phyloP scores from a whole-genome alignment of 2,888 invertebrate genomes.

The Drosophila paranaensis region DNA sequence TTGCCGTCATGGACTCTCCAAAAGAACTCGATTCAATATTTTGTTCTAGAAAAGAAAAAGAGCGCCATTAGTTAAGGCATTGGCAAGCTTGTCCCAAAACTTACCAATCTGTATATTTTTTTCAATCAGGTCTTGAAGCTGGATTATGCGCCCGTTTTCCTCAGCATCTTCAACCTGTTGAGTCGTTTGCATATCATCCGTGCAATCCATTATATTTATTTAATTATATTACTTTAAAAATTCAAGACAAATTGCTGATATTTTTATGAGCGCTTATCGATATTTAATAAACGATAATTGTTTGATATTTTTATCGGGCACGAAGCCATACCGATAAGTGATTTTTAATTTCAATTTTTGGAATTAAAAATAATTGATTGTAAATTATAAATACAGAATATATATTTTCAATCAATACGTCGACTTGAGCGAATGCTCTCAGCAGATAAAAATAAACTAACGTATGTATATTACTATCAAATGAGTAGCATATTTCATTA shows the following conservation, averaged over 20 bases:
- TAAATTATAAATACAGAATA: not conserved
- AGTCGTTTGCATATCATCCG: conserved; percentile 13
- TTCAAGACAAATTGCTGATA: conserved; percentile 4
- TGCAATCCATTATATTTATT: conserved; percentile 10
- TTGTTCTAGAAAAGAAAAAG: conserved; percentile 38
- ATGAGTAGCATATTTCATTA: conserved; percentile 27
- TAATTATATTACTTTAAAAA: not conserved
- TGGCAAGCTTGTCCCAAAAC: not conserved
- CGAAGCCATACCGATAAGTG: not conserved
- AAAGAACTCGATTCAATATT: conserved; percentile 52
- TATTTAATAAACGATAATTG: not conserved
- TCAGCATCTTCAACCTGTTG: not conserved
- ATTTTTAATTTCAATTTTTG: not conserved
- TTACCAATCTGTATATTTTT: conserved; percentile 47
- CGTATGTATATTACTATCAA: conserved; percentile 10
- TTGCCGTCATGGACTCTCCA: conserved; percentile 55
- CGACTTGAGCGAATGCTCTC: no score
- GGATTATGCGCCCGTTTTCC: conserved; percentile 37
- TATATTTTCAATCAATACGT: not conserved
- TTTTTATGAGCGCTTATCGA: conserved; percentile 4
- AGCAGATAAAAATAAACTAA: not conserved
- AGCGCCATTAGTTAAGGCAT: not conserved
- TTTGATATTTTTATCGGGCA: not conserved
- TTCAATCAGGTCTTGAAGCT: conserved; percentile 45
- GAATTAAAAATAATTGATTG: not conserved